Evolutionary conservation across 2,888 invertebrate species (phyloP), one percentile per base, ranked within the genome.

Genomic region (Gymnoscelis rufifasciata): DNA sequence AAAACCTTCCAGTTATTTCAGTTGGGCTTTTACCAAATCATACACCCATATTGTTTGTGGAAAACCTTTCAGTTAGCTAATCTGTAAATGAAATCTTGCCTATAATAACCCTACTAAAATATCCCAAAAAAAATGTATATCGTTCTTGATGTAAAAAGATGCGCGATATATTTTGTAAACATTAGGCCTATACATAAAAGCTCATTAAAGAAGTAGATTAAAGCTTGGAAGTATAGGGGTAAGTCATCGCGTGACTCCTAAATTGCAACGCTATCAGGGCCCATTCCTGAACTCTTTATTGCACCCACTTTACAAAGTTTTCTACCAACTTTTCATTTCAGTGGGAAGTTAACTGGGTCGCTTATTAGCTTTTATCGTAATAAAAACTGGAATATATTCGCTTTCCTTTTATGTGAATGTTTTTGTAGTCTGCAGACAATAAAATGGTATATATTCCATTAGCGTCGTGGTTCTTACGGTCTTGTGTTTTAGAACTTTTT

Each of bases 181-280:
- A n/a, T n/a, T n/a, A n/a, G n/a, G n/a, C n/a, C n/a, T n/a, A n/a
- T n/a, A n/a, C n/a, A n/a, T n/a, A n/a, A n/a, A n/a, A n/a, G 26
- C 5, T 3, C 3, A 26, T 7, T 7, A 7, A 15, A 14, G 5
- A 38, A 28, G 13, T 38, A 15, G 27, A 15, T 38, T 5, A 10
- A n/a, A 15, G 5, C 31, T 14, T n/a, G 8, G 14, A 15, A 12
- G 31, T 33, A 15, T 2, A 36, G 11, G 27, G 26, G 38, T 23
- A 24, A 14, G 28, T 27, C 44, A 35, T 49, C 44, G 49, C 49
- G 49, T 49, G 49, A 29, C 44, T 33, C 36, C 11, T 35, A 33
- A 44, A 44, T 41, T 41, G 44, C 41, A 41, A 28, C 6, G 49
- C 24, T 44, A 44, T 41, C 38, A 39, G 26, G 5, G 24, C 7